Evolutionary conservation across 2,113 vertebrate genomes (phyloP).

Genomic region (Gymnobelideus leadbeateri): DNA sequence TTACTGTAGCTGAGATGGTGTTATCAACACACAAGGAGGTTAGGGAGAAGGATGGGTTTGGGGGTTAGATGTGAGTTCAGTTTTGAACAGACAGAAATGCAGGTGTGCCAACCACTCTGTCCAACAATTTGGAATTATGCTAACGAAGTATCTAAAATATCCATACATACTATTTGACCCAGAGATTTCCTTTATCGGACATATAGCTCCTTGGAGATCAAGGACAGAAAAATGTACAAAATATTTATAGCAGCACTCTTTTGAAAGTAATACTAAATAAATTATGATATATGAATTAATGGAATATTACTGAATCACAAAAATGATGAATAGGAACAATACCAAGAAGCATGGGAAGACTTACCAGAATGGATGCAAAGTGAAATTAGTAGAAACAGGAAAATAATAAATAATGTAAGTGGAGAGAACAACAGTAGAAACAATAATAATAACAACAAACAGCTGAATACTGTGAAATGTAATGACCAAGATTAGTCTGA

Average conservation of each 20-base stretch:
- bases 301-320: neutral
- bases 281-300: neutral
- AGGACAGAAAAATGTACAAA: neutral
- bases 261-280: neutral
- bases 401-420: neutral
- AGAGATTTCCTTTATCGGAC: neutral
- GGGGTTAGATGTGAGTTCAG: neutral
- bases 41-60: constrained; percentile 9
- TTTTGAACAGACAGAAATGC: constrained; percentile 11
- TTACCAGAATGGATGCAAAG: neutral
- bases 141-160: neutral
- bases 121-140: neutral
- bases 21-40: constrained; percentile 10
- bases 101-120: neutral
- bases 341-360: neutral
- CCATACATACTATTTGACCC: neutral
- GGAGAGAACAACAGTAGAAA: neutral
- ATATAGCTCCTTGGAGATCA: neutral
- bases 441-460: neutral
- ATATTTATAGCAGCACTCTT: neutral
- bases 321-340: neutral
- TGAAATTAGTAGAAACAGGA: neutral
- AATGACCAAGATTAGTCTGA: neutral
- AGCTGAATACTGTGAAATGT: neutral
- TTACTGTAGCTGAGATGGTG: neutral